Evolutionary conservation across 2,113 vertebrate genomes (phyloP), one percentile per base, ranked within the genome.

Genomic region (Megalops atlanticus): DNA sequence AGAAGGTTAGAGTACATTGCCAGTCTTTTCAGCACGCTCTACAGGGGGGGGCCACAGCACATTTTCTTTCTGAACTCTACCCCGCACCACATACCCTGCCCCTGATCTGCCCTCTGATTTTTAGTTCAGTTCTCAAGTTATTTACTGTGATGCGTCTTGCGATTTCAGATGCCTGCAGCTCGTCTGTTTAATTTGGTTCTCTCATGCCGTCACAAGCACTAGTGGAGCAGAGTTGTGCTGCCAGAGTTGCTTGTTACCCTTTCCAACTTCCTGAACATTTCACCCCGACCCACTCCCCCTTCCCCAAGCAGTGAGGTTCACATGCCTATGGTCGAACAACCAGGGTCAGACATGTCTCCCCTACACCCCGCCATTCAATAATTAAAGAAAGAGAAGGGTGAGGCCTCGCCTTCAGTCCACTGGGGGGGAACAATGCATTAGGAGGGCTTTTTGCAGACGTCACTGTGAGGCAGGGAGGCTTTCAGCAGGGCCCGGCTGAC

Each of bases 361-460:
- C 83, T 43, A 8, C 82, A 77, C 33, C 83, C 64, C 12, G 76
- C 80, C 85, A 77, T 82, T 92, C 76, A 91, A 91, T 92, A 86
- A 92, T 93, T 91, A 82, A 92, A 86, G 33, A 54, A 81, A 84
- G 71, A 89, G 82, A 78, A n/a, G n/a, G n/a, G n/a, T n/a, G 88
- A 85, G 82, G 40, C 81, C 76, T 85, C 74, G 77, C 52, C 71
- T 78, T 74, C 45, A 36, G 85, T 82, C 87, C 83, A 7, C 82
- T 36, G 91, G 88, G 89, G 89, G 74, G 89, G 81, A 78, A 69
- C 80, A 84, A 58, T 84, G 87, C 85, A 91, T 91, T 92, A 89
- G 83, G 82, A 86, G 90, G 85, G 88, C 89, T 90, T 91, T 91
- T 85, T 88, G 47, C 80, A 82, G 84, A 72, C 77, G 72, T 3